Conservation (phyloP, 2,113 vertebrate species). For the Trochalopteron elliotii region DNA sequence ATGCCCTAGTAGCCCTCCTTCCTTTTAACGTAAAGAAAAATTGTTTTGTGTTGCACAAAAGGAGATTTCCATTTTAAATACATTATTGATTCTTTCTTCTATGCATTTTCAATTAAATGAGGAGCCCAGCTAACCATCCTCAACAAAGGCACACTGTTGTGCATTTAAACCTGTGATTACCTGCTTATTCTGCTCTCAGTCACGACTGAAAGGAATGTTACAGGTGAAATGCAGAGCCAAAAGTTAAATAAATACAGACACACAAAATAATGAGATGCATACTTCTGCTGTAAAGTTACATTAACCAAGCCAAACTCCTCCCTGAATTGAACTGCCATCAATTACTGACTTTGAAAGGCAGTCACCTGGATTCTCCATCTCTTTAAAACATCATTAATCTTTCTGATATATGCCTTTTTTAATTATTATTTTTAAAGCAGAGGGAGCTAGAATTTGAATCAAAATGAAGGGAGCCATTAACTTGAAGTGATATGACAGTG, state of each 20-base stretch:
- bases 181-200: not conserved
- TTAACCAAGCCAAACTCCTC: not conserved
- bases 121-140: not conserved
- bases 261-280: not conserved
- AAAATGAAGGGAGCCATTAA: not conserved
- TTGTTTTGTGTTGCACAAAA: not conserved
- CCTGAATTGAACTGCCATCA: not conserved
- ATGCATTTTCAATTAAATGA: not conserved
- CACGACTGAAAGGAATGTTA: not conserved
- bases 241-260: not conserved
- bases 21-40: not conserved
- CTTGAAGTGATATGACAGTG: not conserved
- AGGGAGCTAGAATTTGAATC: not conserved
- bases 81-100: not conserved
- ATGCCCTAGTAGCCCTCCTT: not conserved
- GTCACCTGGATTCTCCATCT: not conserved
- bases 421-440: not conserved
- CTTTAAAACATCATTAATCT: not conserved
- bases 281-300: not conserved
- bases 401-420: not conserved
- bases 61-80: not conserved
- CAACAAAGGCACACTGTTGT: not conserved
- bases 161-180: not conserved
- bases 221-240: not conserved
- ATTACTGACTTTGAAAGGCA: not conserved